Base-by-base conservation (phyloP, 2,113 vertebrate species). In the Odocoileus hemionus region DNA sequence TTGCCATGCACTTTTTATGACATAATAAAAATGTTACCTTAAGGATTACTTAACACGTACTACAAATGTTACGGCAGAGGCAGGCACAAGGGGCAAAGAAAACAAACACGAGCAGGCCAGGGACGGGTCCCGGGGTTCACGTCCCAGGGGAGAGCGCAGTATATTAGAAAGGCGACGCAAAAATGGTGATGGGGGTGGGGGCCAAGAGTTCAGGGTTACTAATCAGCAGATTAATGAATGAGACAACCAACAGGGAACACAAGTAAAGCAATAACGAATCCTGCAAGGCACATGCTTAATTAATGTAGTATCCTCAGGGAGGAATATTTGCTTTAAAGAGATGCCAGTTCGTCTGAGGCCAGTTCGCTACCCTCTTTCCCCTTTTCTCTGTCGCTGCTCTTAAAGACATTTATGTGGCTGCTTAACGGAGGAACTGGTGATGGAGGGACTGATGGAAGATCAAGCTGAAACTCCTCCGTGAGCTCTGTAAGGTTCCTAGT, bases 21-120 rank as follows among this genome's bases (percentile, higher is more conserved):
- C 99, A 99, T 98, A 99, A 99, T 99, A 99, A 99, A 99, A 99
- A 99, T 98, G 99, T 99, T 99, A 99, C 99, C 99, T 99, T 98
- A 99, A 99, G 98, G 99, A 99, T 99, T 99, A 99, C 99, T 99
- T 99, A 99, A 99, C 99, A 99, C 99, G 98, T 98, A 99, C 98
- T 99, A 99, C 99, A 99, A 99, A 99, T 98, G 98, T 98, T 99
- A 98, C 98, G 99, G 99, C 98, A 98, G 97, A 98, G 99, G 99
- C 99, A 99, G 98, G 98, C 98, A 99, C 98, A 98, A 99, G 98
- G 98, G 99, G 98, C 98, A 99, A 99, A 98, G 98, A 99, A 99
- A 99, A 99, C 98, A 99, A 99, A 99, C 96, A 98, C 84, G 90
- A 97, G 98, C 98, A 98, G 98, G 98, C 98, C 98, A 98, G 98